Evolutionary conservation across 2,113 vertebrate genomes (phyloP).

Genomic region (Passer montanus): DNA sequence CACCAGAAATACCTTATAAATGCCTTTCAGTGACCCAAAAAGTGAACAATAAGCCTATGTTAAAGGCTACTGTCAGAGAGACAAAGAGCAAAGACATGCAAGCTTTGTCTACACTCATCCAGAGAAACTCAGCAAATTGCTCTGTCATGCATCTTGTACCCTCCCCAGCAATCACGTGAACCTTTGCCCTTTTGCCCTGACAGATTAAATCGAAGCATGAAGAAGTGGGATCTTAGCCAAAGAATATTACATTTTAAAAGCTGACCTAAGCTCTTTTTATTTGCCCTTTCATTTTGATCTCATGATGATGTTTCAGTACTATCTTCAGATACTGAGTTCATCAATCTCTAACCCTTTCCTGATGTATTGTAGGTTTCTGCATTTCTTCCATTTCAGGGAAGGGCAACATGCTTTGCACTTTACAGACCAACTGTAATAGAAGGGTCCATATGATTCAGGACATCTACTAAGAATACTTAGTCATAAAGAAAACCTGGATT

Average conservation of each 20-base stretch:
- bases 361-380: not conserved
- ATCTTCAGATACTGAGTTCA: constrained; percentile 38
- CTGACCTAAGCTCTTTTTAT: constrained; percentile 53
- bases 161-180: constrained; percentile 76
- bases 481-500: not conserved
- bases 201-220: constrained; percentile 75
- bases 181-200: constrained; percentile 76
- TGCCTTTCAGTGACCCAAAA: constrained; percentile 81
- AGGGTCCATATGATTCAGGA: not conserved
- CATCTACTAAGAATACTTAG: not conserved
- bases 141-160: constrained; percentile 84
- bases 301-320: constrained; percentile 37
- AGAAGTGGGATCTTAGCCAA: constrained; percentile 49
- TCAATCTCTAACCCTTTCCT: constrained; percentile 4
- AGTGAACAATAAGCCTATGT: constrained; percentile 80
- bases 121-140: constrained; percentile 88
- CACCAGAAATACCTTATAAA: constrained; percentile 72
- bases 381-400: not conserved
- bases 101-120: constrained; percentile 81
- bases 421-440: not conserved
- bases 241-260: constrained; percentile 63
- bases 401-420: not conserved
- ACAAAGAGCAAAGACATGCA: constrained; percentile 63
- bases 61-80: constrained; percentile 79
- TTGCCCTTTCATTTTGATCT: constrained; percentile 64